Percentiles rank a stretch among this genome's conserved stretches.
These are phyloP conservation scores for Xenentodon cancila DNA, from an alignment of 2,797 vertebrate genomes.

Conservation along the genomic window DNA sequence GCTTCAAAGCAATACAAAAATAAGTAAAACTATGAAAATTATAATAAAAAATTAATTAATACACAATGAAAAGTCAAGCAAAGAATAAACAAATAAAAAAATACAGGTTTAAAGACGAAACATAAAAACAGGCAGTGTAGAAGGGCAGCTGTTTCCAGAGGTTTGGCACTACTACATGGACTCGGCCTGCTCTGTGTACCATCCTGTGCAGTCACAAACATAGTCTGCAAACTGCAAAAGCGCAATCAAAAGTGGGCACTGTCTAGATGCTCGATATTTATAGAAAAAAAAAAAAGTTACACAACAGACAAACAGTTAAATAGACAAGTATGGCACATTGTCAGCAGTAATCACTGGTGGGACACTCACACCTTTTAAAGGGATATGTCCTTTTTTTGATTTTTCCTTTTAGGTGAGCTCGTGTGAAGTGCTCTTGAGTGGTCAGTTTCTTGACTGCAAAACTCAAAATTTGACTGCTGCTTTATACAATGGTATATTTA, in stretches of 20 bases:
- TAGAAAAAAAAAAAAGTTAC: constrained; percentile 72
- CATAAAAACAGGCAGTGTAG: too few species aligned
- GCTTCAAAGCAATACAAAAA: neutral
- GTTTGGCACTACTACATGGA: too few species aligned
- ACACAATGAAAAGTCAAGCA: neutral
- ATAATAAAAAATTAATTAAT: neutral
- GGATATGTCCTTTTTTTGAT: too few species aligned
- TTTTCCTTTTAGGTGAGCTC: too few species aligned
- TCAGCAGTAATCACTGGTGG: constrained; percentile 54
- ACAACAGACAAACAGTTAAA: constrained; percentile 52
- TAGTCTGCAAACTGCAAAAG: constrained; percentile 10
- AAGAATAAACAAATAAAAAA: neutral
- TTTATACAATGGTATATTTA: too few species aligned
- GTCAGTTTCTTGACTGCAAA: too few species aligned
- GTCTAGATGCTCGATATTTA: constrained; percentile 74
- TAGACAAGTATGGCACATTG: constrained; percentile 58
- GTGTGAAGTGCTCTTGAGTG: too few species aligned
- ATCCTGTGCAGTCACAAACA: neutral
- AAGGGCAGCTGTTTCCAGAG: too few species aligned
- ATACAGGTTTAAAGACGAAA: too few species aligned
- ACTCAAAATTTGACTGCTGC: too few species aligned
- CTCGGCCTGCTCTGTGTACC: too few species aligned
- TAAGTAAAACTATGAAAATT: too few species aligned
- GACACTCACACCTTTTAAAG: constrained; percentile 44
- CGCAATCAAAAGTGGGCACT: constrained; percentile 30